Conservation (phyloP, 2,113 vertebrate species). For the Ranitomeya variabilis region DNA sequence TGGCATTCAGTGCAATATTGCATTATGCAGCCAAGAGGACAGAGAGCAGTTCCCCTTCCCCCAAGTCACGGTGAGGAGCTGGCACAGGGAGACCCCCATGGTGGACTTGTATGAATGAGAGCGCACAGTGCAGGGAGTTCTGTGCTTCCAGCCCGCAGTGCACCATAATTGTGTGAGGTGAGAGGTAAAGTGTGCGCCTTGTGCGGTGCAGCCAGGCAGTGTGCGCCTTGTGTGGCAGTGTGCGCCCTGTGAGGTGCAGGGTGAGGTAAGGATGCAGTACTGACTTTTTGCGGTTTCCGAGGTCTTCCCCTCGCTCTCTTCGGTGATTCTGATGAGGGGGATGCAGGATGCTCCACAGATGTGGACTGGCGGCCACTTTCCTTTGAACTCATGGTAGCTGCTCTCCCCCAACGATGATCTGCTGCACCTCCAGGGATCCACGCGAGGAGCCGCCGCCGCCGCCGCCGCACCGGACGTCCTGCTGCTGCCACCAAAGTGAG, state of each 20-base stretch:
- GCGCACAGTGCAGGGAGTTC: background rate
- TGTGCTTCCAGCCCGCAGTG: background rate
- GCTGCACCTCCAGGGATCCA: slow-evolving; percentile 62
- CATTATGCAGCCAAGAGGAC: background rate
- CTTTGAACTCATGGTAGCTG: slow-evolving; percentile 86
- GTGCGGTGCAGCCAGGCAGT: background rate
- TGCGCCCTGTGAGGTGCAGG: slow-evolving; percentile 16
- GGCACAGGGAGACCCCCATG: background rate
- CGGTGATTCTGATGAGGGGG: slow-evolving; percentile 83
- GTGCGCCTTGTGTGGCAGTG: slow-evolving; percentile 14
- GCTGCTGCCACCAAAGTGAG: slow-evolving; percentile 75
- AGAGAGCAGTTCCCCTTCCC: background rate
- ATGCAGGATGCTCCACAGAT: slow-evolving; percentile 85
- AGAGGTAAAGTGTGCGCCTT: background rate
- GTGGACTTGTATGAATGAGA: slow-evolving; percentile 19
- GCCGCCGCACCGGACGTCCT: slow-evolving; percentile 85
- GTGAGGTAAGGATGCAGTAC: slow-evolving; percentile 64
- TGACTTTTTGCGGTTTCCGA: slow-evolving; percentile 91
- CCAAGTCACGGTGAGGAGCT: background rate
- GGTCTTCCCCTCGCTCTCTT: slow-evolving; percentile 94
- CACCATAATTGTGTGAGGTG: background rate
- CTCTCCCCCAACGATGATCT: background rate
- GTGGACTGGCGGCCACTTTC: slow-evolving; percentile 88
- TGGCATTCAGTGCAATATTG: background rate
- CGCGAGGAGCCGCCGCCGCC: slow-evolving; percentile 71